A percentile compares a stretch with the other conserved stretches of the same genome.
Evolutionary conservation across 2,113 vertebrate species (phyloP).

Genomic region (Pachycephala philippinensis): DNA sequence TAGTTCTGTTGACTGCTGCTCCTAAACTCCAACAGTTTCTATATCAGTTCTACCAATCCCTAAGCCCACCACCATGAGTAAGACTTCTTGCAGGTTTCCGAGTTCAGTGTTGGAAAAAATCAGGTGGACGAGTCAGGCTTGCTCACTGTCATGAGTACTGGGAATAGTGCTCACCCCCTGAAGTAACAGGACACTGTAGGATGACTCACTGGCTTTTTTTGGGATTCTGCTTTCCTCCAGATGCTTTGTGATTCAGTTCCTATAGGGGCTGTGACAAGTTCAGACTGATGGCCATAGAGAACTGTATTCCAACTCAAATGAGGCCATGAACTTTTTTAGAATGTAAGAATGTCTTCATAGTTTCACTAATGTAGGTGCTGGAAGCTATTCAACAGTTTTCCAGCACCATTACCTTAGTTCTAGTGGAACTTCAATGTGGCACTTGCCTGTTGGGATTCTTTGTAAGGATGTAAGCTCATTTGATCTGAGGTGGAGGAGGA

Average conservation of each 20-base stretch:
- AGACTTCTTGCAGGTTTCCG: background rate
- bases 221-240: conserved; percentile 1
- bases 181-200: conserved; percentile 4
- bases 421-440: background rate
- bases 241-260: conserved; percentile 38
- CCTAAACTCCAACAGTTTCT: background rate
- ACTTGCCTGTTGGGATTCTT: background rate
- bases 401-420: background rate
- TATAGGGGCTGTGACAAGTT: background rate
- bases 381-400: background rate
- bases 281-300: background rate
- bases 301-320: background rate
- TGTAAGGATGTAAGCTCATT: background rate
- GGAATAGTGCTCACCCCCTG: background rate
- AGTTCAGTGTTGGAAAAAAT: conserved; percentile 23
- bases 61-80: background rate
- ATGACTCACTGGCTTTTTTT: conserved; percentile 69
- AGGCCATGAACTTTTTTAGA: background rate
- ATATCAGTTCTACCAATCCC: background rate
- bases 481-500: background rate
- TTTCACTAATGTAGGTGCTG: background rate
- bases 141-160: conserved; percentile 30
- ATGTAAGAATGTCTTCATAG: background rate
- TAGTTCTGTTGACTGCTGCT: background rate
- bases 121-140: background rate